A percentile compares a stretch with the other conserved stretches of the same genome.
Conservation (phyloP, 2,888 invertebrate species). For the Chloromyia formosa region DNA sequence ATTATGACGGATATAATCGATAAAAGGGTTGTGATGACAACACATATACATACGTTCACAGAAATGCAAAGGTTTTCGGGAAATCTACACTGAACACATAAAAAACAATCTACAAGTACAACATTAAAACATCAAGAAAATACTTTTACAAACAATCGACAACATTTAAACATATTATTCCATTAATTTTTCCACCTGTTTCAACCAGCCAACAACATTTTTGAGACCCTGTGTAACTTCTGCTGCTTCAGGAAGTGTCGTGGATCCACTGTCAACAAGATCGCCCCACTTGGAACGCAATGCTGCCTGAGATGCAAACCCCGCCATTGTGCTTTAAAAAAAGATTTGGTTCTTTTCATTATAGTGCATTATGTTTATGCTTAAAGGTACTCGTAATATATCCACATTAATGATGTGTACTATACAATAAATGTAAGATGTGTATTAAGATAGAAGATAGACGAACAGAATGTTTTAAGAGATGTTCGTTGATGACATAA, state of each 20-base stretch:
- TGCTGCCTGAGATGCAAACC: slow-evolving; percentile 76
- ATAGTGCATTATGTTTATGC: neutral
- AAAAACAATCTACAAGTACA: neutral
- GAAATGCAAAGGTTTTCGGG: no score
- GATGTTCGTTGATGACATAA: no score
- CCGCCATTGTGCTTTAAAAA: slow-evolving; percentile 67
- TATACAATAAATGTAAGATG: no score
- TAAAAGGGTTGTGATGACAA: no score
- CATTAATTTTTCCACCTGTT: slow-evolving; percentile 70
- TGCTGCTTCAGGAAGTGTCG: slow-evolving; percentile 68
- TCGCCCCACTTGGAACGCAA: slow-evolving; percentile 78
- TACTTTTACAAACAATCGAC: neutral
- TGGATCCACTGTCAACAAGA: slow-evolving; percentile 74
- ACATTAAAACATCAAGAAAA: slow-evolving; percentile 32
- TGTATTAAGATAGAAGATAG: no score
- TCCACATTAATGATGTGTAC: no score
- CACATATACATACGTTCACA: no score
- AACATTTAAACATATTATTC: slow-evolving; percentile 3
- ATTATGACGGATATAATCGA: no score
- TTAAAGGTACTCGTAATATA: no score
- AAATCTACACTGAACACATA: no score
- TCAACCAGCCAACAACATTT: slow-evolving; percentile 83
- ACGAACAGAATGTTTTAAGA: no score
- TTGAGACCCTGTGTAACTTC: slow-evolving; percentile 73
- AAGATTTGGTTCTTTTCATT: slow-evolving; percentile 22